Conservation (phyloP, 2,113 vertebrate genomes). For the Ramphastos sulfuratus region DNA sequence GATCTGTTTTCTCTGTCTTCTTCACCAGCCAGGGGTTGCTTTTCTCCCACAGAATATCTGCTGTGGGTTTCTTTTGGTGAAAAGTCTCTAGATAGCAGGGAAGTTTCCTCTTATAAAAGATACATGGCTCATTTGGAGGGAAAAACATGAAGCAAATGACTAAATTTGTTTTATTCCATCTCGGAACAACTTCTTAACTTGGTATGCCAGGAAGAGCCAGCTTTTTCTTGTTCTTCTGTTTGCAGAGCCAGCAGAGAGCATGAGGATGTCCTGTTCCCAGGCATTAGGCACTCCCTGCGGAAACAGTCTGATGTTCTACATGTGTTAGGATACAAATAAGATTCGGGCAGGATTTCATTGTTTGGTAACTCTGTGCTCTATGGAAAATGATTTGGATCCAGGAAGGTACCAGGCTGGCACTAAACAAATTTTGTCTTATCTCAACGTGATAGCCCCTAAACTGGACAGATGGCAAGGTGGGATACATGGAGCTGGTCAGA, state of each 20-base stretch:
- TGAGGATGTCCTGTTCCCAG: neutral
- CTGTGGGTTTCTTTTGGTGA: neutral
- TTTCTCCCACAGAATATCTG: accelerated
- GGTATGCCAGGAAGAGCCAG: neutral
- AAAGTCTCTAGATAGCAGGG: neutral
- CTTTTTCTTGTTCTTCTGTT: neutral
- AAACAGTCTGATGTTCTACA: neutral
- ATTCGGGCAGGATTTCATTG: neutral
- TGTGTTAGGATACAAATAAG: neutral
- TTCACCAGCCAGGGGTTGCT: neutral
- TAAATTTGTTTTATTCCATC: neutral
- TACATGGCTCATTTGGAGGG: neutral
- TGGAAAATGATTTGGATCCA: neutral
- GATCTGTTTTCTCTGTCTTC: neutral
- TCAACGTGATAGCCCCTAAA: neutral
- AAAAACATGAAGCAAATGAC: neutral
- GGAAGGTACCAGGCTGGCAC: neutral
- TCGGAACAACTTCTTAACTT: neutral
- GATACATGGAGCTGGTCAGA: neutral
- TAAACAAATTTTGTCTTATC: neutral
- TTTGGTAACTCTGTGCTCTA: neutral
- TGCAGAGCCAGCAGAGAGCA: neutral
- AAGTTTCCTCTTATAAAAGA: neutral
- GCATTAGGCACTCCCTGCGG: neutral
- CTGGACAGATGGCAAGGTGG: neutral